These are phyloP conservation scores for Scolopax rusticola DNA, from an alignment of 2,797 vertebrate genomes.

Conservation along the genomic window DNA sequence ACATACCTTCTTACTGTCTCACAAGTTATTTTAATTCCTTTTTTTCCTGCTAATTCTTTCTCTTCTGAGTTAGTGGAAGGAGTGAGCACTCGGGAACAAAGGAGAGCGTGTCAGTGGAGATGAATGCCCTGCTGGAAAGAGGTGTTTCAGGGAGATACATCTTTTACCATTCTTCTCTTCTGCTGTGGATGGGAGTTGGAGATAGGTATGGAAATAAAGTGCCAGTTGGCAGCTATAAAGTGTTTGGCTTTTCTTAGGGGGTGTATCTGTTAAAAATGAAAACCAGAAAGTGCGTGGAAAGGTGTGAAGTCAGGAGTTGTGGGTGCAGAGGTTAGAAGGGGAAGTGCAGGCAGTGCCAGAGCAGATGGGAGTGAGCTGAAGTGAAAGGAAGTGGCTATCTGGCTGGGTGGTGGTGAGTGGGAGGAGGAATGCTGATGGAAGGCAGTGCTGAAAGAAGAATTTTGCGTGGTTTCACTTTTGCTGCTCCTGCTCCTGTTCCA, in stretches of 20 bases:
- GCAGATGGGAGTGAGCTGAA: background rate
- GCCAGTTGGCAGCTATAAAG: background rate
- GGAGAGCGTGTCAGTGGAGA: background rate
- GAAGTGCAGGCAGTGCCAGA: background rate
- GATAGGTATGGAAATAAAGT: slow-evolving; percentile 5
- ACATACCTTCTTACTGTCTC: background rate
- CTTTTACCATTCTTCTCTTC: background rate
- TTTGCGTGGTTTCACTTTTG: background rate
- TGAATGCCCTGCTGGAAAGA: background rate
- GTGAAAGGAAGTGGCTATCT: background rate
- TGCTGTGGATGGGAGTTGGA: background rate
- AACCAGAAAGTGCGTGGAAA: background rate
- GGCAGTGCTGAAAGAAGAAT: background rate
- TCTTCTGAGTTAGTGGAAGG: background rate
- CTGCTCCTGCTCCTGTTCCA: background rate
- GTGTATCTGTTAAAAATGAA: background rate
- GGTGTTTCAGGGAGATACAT: background rate
- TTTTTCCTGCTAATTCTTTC: background rate
- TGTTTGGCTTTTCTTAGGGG: background rate
- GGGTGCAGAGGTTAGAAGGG: background rate
- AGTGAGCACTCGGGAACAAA: background rate
- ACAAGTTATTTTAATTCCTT: background rate
- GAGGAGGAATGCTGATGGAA: background rate
- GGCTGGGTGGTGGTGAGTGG: background rate
- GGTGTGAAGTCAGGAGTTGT: background rate